A percentile compares a stretch with the other conserved stretches of the same genome.
Evolutionary conservation across 2,797 vertebrate species (phyloP).

Genomic region (Nyctalus aviator): DNA sequence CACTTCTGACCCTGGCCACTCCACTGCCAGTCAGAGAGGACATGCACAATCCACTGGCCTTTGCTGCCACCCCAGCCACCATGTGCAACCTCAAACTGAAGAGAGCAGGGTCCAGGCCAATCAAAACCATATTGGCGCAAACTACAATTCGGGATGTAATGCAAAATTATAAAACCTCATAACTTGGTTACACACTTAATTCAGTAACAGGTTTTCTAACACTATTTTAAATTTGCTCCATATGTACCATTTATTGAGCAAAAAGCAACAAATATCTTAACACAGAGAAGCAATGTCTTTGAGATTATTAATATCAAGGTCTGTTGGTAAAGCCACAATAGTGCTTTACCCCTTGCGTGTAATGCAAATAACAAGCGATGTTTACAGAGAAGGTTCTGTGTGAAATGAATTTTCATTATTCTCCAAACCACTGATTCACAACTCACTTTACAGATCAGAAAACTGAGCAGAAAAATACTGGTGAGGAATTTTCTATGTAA

Average conservation of each 20-base stretch:
- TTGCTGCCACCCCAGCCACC: not conserved
- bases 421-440: slow-evolving; percentile 30
- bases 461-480: not conserved
- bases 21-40: slow-evolving; percentile 56
- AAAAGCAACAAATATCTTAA: slow-evolving; percentile 35
- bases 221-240: not conserved
- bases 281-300: not conserved
- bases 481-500: not conserved
- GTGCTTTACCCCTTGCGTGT: slow-evolving; percentile 7
- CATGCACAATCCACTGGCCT: slow-evolving; percentile 56
- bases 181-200: not conserved
- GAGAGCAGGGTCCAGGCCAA: not conserved
- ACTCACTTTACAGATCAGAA: slow-evolving; percentile 26
- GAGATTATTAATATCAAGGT: not conserved
- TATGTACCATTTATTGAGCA: not conserved
- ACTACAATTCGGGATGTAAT: not conserved
- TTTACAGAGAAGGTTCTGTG: not conserved
- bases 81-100: not conserved
- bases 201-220: not conserved
- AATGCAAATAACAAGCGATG: not conserved
- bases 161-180: not conserved
- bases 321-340: not conserved
- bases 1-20: slow-evolving; percentile 25
- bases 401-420: slow-evolving; percentile 17
- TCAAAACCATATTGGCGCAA: not conserved